These are phyloP conservation scores for Hippocampus barbouri DNA, from an alignment of 2,113 vertebrate species.

Conservation along the genomic window DNA sequence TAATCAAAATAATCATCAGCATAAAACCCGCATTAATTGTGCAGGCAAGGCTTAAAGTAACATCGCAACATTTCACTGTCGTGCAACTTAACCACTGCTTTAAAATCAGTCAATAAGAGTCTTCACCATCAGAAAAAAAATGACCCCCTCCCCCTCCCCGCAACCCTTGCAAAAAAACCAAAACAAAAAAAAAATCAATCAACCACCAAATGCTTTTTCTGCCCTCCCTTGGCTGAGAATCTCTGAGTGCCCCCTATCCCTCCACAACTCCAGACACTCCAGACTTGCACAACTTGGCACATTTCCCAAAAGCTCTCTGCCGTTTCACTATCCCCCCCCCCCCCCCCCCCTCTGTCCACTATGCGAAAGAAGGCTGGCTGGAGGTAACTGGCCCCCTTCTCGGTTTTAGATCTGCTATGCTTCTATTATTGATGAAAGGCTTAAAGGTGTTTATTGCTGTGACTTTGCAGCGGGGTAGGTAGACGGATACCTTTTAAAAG, in stretches of 20 bases:
- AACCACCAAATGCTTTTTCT: background rate
- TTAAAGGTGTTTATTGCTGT: slow-evolving; percentile 52
- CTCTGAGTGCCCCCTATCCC: slow-evolving; percentile 51
- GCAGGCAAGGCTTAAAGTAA: too few relatives aligned
- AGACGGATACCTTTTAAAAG: slow-evolving; percentile 38
- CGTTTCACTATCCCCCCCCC: slow-evolving; percentile 11
- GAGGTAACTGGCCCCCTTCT: slow-evolving; percentile 47
- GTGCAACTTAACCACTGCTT: too few relatives aligned
- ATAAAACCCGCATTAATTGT: too few relatives aligned
- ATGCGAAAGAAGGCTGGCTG: slow-evolving; percentile 42
- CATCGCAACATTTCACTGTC: too few relatives aligned
- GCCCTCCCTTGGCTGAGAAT: slow-evolving; percentile 14
- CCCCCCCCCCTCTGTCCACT: slow-evolving; percentile 31
- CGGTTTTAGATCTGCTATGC: slow-evolving; percentile 44
- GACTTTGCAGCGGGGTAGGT: slow-evolving; percentile 28
- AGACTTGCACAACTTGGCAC: slow-evolving; percentile 37
- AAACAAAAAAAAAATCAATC: background rate
- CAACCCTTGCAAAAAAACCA: too few relatives aligned
- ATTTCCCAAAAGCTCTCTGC: slow-evolving; percentile 44
- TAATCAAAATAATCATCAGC: too few relatives aligned
- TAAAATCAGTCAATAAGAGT: too few relatives aligned
- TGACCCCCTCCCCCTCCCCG: too few relatives aligned
- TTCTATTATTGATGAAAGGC: slow-evolving; percentile 62
- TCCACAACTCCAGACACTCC: slow-evolving; percentile 25
- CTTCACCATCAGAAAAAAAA: too few relatives aligned